A percentile compares a stretch with the other conserved stretches of the same genome.
These are phyloP conservation scores for Habrosyne pyritoides DNA, from an alignment of 2,888 invertebrate species.

Conservation along the genomic window DNA sequence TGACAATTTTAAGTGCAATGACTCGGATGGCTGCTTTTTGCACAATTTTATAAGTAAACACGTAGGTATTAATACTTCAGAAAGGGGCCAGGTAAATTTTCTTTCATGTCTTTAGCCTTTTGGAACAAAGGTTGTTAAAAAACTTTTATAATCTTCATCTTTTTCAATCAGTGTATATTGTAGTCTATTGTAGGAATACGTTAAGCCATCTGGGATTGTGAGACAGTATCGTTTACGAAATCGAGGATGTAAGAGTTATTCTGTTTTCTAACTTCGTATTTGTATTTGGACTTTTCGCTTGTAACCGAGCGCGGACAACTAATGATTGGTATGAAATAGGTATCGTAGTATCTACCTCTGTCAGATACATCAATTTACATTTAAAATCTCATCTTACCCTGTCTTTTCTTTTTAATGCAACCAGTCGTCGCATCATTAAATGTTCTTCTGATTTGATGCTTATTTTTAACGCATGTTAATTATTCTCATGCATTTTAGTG, in stretches of 20 bases:
- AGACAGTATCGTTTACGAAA: no score
- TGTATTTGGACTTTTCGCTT: slow-evolving; percentile 12
- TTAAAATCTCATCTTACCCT: no score
- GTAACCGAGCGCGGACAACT: slow-evolving; percentile 49
- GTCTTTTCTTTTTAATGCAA: no score
- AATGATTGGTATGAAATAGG: slow-evolving; percentile 43
- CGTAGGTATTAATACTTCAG: neutral
- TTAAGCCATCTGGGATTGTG: no score
- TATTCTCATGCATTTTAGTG: no score
- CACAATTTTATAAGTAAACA: slow-evolving; percentile 1
- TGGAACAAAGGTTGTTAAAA: neutral
- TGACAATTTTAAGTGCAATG: slow-evolving; percentile 27
- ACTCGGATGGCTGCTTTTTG: slow-evolving; percentile 13
- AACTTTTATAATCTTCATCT: neutral
- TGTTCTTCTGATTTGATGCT: no score
- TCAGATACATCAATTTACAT: no score
- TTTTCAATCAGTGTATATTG: neutral
- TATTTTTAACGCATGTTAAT: no score
- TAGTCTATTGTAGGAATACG: no score
- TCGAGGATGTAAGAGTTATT: no score
- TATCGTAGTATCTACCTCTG: no score
- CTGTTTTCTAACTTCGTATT: slow-evolving; percentile 30
- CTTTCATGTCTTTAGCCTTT: neutral
- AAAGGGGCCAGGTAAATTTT: neutral
- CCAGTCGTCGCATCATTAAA: no score